Base-by-base conservation (phyloP, 2,113 vertebrate species). In the Chaetura pelagica region DNA sequence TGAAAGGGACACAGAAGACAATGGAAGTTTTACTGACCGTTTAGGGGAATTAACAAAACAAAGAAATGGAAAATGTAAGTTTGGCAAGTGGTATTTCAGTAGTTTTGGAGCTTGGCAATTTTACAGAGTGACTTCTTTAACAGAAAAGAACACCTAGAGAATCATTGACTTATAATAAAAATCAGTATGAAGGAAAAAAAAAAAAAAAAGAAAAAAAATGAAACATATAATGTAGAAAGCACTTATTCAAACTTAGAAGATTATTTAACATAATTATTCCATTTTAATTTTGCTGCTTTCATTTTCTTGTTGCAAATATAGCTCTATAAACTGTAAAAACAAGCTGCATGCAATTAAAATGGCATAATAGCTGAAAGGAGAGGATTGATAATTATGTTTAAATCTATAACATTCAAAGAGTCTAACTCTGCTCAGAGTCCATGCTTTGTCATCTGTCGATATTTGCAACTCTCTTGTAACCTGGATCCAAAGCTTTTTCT, bases 211-310 rank as follows among this genome's bases (percentile, higher is more conserved):
- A 87, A 74, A 94, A 74, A 94, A 96, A 97, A 96, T 97, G 89
- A 97, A 97, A 97, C 83, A 64, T 82, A 80, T 92, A 96, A 97
- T 98, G 87, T 93, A 97, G 96, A 96, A 98, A 92, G 67, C 68
- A 97, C 90, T 95, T 96, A 95, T 95, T 97, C 87, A 93, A 94
- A 96, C 94, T 96, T 96, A 91, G 97, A 97, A 97, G 78, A 96
- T 98, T 96, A 92, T 92, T 98, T 98, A 97, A 96, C 97, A 98
- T 98, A 98, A 97, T 98, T 98, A 94, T 97, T 98, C 97, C 96
- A 97, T 98, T 98, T 98, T 97, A 88, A 95, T 98, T 97, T 98
- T 95, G 87, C 71, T 93, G 61, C 57, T 97, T 98, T 93, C 80
- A 96, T 98, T 98, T 96, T 97, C 93, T 93, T 96, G 38, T 97